Evolutionary conservation across 1,140 invertebrate genomes (phyloP).

Genomic region (Olivierus martensii): DNA sequence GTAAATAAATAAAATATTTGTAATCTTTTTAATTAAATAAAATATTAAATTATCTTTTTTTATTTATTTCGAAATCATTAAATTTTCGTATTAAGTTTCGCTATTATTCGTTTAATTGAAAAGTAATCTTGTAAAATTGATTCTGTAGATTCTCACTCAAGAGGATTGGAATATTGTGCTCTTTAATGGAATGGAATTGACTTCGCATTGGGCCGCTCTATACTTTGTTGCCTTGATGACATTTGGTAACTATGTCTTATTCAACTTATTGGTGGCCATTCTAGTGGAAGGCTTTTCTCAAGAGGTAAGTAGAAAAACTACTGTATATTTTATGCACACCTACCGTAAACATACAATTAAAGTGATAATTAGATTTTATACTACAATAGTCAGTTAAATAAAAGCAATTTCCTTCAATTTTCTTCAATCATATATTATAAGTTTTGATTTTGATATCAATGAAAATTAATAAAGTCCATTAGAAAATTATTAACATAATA

Average conservation of each 20-base stretch:
- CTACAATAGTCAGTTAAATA: no score
- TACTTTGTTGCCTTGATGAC: slow-evolving; percentile 99
- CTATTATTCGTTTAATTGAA: not conserved
- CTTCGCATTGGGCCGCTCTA: slow-evolving; percentile 95
- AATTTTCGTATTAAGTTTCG: not conserved
- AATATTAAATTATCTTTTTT: not conserved
- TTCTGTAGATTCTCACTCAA: slow-evolving; percentile 89
- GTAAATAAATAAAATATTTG: no score
- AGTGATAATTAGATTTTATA: no score
- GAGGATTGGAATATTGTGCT: slow-evolving; percentile 99
- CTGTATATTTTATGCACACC: no score
- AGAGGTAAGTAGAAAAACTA: no score
- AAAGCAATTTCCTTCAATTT: no score
- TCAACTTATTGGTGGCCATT: slow-evolving; percentile 98
- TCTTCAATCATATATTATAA: no score
- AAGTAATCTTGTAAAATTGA: not conserved
- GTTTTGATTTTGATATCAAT: no score
- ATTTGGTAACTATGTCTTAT: slow-evolving; percentile 99
- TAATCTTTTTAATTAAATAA: no score
- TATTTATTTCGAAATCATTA: not conserved
- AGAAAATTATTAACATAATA: no score
- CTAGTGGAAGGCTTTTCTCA: slow-evolving; percentile 98
- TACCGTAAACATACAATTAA: no score
- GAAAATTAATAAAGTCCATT: no score
- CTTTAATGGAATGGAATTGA: slow-evolving; percentile 99